Evolutionary conservation across 2,888 invertebrate species (phyloP).

Genomic region (Rhamnusium bicolor): DNA sequence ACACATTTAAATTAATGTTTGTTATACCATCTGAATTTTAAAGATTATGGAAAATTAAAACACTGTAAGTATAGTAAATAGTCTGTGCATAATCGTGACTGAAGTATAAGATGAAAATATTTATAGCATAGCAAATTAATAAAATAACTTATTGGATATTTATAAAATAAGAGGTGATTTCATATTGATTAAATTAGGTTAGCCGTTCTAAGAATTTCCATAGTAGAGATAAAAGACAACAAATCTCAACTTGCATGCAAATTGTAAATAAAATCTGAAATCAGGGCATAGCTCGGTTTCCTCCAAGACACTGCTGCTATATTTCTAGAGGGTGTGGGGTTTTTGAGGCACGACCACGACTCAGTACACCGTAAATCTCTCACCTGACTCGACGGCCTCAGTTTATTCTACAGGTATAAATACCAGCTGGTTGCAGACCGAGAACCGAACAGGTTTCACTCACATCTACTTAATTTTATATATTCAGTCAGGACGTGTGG

Average conservation of each 20-base stretch:
- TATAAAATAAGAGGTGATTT: neutral
- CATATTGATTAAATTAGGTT: neutral
- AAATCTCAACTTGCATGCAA: constrained; percentile 25
- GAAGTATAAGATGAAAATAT: too few relatives aligned
- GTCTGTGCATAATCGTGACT: too few relatives aligned
- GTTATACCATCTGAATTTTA: too few relatives aligned
- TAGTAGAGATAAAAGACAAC: constrained; percentile 6
- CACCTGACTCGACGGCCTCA: constrained; percentile 33
- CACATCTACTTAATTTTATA: neutral
- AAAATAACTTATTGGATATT: neutral
- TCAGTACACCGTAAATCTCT: constrained; percentile 31
- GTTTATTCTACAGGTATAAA: constrained; percentile 38
- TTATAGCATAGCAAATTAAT: too few relatives aligned
- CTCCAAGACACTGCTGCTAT: constrained; percentile 14
- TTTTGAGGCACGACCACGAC: constrained; percentile 28
- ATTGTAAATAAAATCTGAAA: constrained; percentile 25
- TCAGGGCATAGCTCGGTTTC: constrained; percentile 18
- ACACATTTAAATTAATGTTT: too few relatives aligned
- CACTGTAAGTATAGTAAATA: too few relatives aligned
- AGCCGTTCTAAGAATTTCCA: neutral
- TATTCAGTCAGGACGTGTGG: neutral
- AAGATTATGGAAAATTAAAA: too few relatives aligned
- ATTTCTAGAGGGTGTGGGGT: constrained; percentile 31
- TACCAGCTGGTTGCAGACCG: constrained; percentile 33
- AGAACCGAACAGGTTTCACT: constrained; percentile 23